phyloP scores from a whole-genome alignment of 2,113 vertebrate genomes.

The Oreochromis tanganicae region DNA sequence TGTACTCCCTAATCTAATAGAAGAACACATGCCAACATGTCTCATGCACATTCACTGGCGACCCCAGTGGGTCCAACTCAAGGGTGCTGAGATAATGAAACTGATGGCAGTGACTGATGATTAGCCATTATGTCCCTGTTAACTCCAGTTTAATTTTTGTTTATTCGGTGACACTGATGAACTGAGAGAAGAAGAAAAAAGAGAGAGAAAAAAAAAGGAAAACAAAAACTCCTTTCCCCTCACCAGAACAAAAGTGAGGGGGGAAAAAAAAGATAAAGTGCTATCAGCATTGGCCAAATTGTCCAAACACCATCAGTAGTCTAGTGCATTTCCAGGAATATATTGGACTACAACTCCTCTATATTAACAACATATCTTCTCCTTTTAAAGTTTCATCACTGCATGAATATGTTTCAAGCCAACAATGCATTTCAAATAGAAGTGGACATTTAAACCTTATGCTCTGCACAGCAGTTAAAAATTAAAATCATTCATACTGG shows the following conservation, averaged over 20 bases:
- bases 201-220: accelerated
- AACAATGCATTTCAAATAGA: neutral
- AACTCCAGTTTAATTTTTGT: neutral
- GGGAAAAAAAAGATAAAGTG: neutral
- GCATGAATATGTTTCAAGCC: neutral
- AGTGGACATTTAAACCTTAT: neutral
- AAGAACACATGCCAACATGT: neutral
- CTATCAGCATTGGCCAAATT: neutral
- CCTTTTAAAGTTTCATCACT: neutral
- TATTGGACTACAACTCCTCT: neutral
- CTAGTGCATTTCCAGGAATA: neutral
- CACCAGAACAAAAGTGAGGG: neutral
- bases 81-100: neutral
- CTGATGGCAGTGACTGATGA: neutral
- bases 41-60: neutral
- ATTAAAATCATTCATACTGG: neutral
- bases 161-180: neutral
- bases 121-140: neutral
- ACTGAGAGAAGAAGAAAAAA: neutral
- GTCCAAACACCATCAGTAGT: neutral
- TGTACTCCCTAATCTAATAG: neutral
- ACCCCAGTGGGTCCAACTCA: neutral
- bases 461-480: neutral
- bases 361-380: neutral
- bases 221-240: neutral